Percentiles rank a stretch among this genome's conserved stretches.
Conservation (phyloP, 1,140 invertebrate genomes). For the Atta texana region DNA sequence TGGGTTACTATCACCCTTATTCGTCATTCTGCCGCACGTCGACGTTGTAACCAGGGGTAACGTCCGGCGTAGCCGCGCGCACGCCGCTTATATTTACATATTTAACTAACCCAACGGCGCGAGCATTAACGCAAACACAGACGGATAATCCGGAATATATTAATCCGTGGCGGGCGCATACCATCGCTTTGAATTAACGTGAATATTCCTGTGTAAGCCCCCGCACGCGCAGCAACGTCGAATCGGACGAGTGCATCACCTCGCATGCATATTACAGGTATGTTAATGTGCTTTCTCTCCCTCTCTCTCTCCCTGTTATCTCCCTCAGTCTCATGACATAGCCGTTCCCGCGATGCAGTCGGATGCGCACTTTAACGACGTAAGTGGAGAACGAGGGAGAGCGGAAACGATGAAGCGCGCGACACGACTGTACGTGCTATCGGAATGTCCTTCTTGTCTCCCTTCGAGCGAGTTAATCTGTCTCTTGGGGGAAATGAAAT, state of each 20-base stretch:
- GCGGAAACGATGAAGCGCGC: slow-evolving; percentile 26
- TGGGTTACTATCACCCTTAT: not conserved
- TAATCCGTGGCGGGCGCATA: slow-evolving; percentile 68
- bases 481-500: not conserved
- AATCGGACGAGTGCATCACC: slow-evolving; percentile 43
- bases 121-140: slow-evolving; percentile 77
- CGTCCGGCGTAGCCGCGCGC: slow-evolving; percentile 59
- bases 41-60: slow-evolving; percentile 65
- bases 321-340: not conserved
- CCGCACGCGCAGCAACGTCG: slow-evolving; percentile 55
- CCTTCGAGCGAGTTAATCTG: slow-evolving; percentile 19
- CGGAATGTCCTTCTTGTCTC: slow-evolving; percentile 31
- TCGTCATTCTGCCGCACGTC: slow-evolving; percentile 40
- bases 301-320: not conserved
- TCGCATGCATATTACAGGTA: slow-evolving; percentile 55
- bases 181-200: slow-evolving; percentile 74
- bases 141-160: slow-evolving; percentile 72
- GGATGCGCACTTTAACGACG: slow-evolving; percentile 59
- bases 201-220: slow-evolving; percentile 59
- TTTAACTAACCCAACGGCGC: slow-evolving; percentile 77
- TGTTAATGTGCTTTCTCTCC: slow-evolving; percentile 60
- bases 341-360: slow-evolving; percentile 28
- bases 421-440: slow-evolving; percentile 30
- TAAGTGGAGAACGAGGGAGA: slow-evolving; percentile 54
- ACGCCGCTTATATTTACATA: slow-evolving; percentile 78